Conservation (phyloP, 2,888 invertebrate genomes). For the Notodonta ziczac region DNA sequence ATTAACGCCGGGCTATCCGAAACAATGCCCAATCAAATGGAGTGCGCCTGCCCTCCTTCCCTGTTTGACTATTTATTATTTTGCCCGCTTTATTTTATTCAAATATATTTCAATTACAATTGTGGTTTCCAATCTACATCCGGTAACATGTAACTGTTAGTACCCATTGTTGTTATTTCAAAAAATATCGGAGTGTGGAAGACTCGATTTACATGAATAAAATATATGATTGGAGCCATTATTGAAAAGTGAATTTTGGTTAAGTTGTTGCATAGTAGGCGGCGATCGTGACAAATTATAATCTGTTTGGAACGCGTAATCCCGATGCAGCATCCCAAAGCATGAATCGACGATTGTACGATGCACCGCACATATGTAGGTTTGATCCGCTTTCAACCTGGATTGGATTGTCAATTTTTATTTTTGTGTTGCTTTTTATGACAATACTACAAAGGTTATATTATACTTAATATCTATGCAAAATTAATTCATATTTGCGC, state of each 20-base stretch:
- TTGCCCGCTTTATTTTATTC: constrained; percentile 22
- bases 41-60: constrained; percentile 40
- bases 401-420: constrained; percentile 28
- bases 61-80: constrained; percentile 32
- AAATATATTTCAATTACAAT: constrained; percentile 20
- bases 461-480: background rate
- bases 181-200: constrained; percentile 4
- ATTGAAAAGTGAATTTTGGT: constrained; percentile 20
- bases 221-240: constrained; percentile 13
- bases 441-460: background rate
- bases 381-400: constrained; percentile 18
- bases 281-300: constrained; percentile 68
- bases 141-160: constrained; percentile 9
- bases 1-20: constrained; percentile 56
- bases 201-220: constrained; percentile 10
- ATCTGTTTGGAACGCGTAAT: constrained; percentile 59
- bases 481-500: background rate
- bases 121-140: constrained; percentile 13
- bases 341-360: constrained; percentile 56
- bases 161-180: constrained; percentile 11
- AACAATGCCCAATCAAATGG: constrained; percentile 79
- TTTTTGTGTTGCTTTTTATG: constrained; percentile 15
- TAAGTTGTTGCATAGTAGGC: constrained; percentile 51
- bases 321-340: constrained; percentile 45
- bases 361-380: constrained; percentile 33